Evolutionary conservation across 2,888 invertebrate species (phyloP).

Genomic region (Andrena bucephala): DNA sequence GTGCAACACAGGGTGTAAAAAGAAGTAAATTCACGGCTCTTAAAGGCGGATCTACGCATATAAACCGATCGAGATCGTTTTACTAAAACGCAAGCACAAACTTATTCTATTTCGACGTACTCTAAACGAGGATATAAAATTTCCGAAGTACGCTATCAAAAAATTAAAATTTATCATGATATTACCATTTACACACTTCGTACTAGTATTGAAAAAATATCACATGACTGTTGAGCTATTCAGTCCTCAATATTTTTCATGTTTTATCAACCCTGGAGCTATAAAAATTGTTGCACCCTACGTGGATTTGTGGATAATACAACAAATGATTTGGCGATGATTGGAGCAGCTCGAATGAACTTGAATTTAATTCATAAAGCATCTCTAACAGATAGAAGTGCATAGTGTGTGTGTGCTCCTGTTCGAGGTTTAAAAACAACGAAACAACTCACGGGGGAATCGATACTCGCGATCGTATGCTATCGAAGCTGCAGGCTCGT

Average conservation of each 20-base stretch:
- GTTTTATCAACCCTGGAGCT: neutral
- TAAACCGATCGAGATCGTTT: no score
- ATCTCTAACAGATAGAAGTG: neutral
- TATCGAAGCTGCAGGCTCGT: constrained; percentile 51
- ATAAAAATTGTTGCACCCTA: no score
- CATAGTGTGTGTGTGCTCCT: neutral
- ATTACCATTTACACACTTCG: no score
- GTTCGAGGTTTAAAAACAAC: constrained; percentile 38
- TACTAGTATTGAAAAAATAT: no score
- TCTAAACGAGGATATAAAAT: no score
- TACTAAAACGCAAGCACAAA: no score
- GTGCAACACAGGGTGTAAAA: neutral
- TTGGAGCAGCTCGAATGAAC: neutral
- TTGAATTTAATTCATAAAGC: constrained; percentile 4
- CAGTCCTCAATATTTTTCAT: no score
- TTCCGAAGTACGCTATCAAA: no score
- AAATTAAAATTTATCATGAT: no score
- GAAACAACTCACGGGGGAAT: constrained; percentile 35
- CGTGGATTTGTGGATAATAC: no score
- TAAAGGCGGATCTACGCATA: neutral
- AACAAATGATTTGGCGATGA: neutral
- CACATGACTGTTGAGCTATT: no score
- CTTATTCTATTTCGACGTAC: no score
- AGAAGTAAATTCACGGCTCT: neutral
- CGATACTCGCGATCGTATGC: constrained; percentile 44